Percentiles rank a stretch among this genome's conserved stretches.
These are phyloP conservation scores for Seira ritae DNA, from an alignment of 2,888 invertebrate species.

Conservation along the genomic window DNA sequence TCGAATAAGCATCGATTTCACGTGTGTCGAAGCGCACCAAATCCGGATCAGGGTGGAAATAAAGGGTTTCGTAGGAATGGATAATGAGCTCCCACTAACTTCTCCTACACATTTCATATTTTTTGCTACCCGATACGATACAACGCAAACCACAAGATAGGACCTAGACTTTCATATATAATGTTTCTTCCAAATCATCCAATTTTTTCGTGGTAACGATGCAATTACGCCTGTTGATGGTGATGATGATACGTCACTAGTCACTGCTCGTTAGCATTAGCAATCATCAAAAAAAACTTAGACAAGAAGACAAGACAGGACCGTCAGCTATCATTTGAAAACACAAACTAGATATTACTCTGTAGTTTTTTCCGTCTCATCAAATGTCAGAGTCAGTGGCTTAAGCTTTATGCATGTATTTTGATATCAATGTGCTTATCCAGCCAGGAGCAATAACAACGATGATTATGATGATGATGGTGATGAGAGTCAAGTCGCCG, in stretches of 20 bases:
- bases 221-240: constrained; percentile 6
- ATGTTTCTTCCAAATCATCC: no score
- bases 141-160: no score
- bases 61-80: not conserved
- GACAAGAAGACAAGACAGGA: no score
- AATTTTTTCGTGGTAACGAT: no score
- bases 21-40: not conserved
- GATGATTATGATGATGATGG: constrained; percentile 35
- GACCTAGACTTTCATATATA: no score
- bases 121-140: no score
- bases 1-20: constrained; percentile 31
- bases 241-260: not conserved
- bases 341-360: no score
- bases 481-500: constrained; percentile 52
- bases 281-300: constrained; percentile 38
- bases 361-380: no score
- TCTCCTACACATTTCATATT: no score
- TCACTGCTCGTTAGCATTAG: constrained; percentile 47
- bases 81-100: no score
- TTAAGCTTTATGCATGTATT: not conserved
- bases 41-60: not conserved
- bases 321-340: no score
- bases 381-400: no score
- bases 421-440: constrained; percentile 39
- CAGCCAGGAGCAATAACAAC: constrained; percentile 49